Evolutionary conservation across 1,140 invertebrate species (phyloP).

Genomic region (Orchesella cincta): DNA sequence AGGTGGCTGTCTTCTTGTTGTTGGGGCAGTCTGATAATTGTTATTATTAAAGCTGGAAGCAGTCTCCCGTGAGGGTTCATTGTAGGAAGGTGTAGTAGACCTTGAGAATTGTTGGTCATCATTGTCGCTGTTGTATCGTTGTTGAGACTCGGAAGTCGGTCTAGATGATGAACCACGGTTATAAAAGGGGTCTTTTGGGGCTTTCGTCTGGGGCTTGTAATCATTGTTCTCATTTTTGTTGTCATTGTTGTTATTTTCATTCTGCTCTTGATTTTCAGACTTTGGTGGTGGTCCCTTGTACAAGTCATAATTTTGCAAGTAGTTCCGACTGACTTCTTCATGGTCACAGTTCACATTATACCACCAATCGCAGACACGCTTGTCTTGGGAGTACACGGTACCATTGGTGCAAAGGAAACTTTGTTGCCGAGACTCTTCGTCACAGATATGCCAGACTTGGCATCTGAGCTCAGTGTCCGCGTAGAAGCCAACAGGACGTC

Average conservation of each 20-base stretch:
- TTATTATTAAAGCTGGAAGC: background rate
- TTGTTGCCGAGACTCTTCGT: slow-evolving; percentile 40
- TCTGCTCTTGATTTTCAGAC: background rate
- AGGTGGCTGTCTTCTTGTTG: slow-evolving; percentile 10
- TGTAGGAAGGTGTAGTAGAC: background rate
- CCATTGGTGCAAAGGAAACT: slow-evolving; percentile 82
- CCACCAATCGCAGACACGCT: slow-evolving; percentile 90
- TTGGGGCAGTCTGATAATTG: background rate
- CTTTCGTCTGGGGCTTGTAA: background rate
- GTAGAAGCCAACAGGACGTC: slow-evolving; percentile 45
- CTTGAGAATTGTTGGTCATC: background rate
- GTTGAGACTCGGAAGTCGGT: background rate
- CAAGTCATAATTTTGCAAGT: slow-evolving; percentile 45
- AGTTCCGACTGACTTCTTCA: slow-evolving; percentile 39
- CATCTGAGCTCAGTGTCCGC: slow-evolving; percentile 46
- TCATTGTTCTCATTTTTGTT: background rate
- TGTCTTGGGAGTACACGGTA: slow-evolving; percentile 82
- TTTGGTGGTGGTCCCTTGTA: slow-evolving; percentile 36
- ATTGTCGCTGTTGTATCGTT: background rate
- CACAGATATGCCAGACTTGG: slow-evolving; percentile 51
- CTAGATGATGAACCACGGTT: background rate
- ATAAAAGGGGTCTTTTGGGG: background rate
- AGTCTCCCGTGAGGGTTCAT: background rate
- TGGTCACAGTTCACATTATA: slow-evolving; percentile 66
- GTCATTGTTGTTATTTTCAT: background rate